These are phyloP conservation scores for Urocitellus parryii DNA, from an alignment of 2,113 vertebrate species.

Conservation along the genomic window DNA sequence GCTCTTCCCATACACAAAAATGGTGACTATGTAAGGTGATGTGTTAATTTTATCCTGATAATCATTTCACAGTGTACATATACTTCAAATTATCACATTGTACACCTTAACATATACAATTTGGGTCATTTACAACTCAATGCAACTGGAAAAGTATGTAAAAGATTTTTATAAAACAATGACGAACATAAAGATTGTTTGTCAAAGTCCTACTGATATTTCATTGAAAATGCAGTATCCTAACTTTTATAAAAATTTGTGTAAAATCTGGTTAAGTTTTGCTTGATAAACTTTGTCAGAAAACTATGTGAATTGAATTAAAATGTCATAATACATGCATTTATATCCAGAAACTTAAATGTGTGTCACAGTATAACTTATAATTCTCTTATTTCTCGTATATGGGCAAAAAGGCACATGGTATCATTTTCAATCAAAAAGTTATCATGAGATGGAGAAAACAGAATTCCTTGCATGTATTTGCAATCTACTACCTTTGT, in stretches of 20 bases:
- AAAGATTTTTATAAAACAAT: neutral
- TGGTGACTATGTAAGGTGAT: neutral
- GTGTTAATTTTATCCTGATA: neutral
- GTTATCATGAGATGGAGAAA: conserved; percentile 7
- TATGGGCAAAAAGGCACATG: neutral
- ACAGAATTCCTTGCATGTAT: neutral
- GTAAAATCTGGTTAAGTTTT: conserved; percentile 39
- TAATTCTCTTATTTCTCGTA: neutral
- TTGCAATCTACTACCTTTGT: neutral
- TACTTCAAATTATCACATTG: neutral
- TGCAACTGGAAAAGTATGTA: neutral
- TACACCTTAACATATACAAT: neutral
- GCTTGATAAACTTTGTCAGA: conserved; percentile 27
- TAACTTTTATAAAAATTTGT: conserved; percentile 45
- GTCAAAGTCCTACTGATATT: conserved; percentile 34
- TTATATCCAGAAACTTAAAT: neutral
- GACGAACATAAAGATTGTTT: neutral
- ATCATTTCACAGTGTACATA: neutral
- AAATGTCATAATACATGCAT: conserved; percentile 11
- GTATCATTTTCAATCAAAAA: conserved; percentile 23
- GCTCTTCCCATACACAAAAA: neutral
- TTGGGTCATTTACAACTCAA: neutral
- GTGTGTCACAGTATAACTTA: neutral
- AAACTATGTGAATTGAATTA: conserved; percentile 2
- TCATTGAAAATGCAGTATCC: conserved; percentile 19